Percentiles rank a stretch among this genome's conserved stretches.
Evolutionary conservation across 1,140 invertebrate species (phyloP).

Genomic region (Liolophura sinensis): DNA sequence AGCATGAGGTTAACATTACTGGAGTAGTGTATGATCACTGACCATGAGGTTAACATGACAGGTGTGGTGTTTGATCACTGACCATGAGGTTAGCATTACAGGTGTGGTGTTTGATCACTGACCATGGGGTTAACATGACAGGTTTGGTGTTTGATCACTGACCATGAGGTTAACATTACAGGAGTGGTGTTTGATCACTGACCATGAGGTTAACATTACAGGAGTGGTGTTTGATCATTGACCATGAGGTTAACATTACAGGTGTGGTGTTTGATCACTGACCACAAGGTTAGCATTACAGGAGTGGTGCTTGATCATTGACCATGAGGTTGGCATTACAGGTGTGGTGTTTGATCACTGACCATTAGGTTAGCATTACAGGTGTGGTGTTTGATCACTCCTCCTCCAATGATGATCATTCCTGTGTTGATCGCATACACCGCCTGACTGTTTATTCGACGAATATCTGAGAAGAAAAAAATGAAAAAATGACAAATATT

Average conservation of each 20-base stretch:
- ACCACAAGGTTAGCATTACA: slow-evolving; percentile 67
- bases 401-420: slow-evolving; percentile 97
- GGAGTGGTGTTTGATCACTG: slow-evolving; percentile 11
- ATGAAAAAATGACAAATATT: too few relatives aligned
- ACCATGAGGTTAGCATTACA: too few relatives aligned
- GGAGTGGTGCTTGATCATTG: slow-evolving; percentile 97
- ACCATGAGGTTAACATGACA: too few relatives aligned
- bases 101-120: too few relatives aligned
- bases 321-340: too few relatives aligned
- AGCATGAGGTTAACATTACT: too few relatives aligned
- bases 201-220: slow-evolving; percentile 67
- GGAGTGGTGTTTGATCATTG: slow-evolving; percentile 97
- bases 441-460: slow-evolving; percentile 91
- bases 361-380: slow-evolving; percentile 68
- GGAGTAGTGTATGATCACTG: too few relatives aligned
- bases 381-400: slow-evolving; percentile 98
- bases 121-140: too few relatives aligned
- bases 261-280: slow-evolving; percentile 7
- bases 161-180: too few relatives aligned
- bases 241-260: too few relatives aligned
- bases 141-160: too few relatives aligned
- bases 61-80: too few relatives aligned
- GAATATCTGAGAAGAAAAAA: slow-evolving; percentile 74
- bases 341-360: slow-evolving; percentile 11
- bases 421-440: slow-evolving; percentile 90